Percentiles rank a stretch among this genome's conserved stretches.
Conservation (phyloP, 64 coral and sea anemone genomes). For the Dendrophyllia cribrosa region DNA sequence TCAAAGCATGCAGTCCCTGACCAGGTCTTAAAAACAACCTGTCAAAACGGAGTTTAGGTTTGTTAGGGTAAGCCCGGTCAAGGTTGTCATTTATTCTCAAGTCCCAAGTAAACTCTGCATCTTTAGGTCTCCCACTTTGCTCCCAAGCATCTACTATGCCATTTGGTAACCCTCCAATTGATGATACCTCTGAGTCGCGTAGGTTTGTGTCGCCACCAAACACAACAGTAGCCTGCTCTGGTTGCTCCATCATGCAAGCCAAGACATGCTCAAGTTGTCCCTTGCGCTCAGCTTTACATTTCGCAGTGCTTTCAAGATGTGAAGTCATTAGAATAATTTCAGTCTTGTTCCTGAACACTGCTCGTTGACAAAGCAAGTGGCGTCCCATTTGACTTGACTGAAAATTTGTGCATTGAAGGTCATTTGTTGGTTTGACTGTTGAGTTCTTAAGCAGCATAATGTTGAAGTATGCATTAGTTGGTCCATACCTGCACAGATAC, state of each 20-base stretch:
- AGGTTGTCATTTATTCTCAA: constrained; percentile 73
- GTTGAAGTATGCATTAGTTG: constrained; percentile 77
- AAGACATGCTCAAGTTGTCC: constrained; percentile 76
- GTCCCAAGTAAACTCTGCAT: constrained; percentile 92
- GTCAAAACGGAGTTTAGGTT: constrained; percentile 87
- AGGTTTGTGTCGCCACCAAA: constrained; percentile 98
- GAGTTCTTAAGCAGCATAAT: constrained; percentile 76
- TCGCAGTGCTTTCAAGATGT: constrained; percentile 87
- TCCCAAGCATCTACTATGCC: constrained; percentile 87
- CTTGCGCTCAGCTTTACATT: constrained; percentile 64
- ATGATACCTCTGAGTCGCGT: constrained; percentile 74
- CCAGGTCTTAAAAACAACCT: constrained; percentile 80
- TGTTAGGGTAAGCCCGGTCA: constrained; percentile 42
- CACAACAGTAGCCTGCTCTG: constrained; percentile 54
- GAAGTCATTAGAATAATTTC: constrained; percentile 89
- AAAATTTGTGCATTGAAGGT: constrained; percentile 41
- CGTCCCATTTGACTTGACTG: constrained; percentile 78
- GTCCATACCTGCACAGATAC: constrained; percentile 35
- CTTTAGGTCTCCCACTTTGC: constrained; percentile 61
- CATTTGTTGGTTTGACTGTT: constrained; percentile 48
- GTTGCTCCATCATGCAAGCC: constrained; percentile 58
- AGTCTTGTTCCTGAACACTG: constrained; percentile 25
- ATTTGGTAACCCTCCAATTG: constrained; percentile 71
- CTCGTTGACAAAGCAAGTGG: constrained; percentile 81
- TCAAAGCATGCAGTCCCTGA: constrained; percentile 5